A percentile compares a stretch with the other conserved stretches of the same genome.
phyloP scores from a whole-genome alignment of 2,888 invertebrate genomes.

The Stictocephala bisonia region DNA sequence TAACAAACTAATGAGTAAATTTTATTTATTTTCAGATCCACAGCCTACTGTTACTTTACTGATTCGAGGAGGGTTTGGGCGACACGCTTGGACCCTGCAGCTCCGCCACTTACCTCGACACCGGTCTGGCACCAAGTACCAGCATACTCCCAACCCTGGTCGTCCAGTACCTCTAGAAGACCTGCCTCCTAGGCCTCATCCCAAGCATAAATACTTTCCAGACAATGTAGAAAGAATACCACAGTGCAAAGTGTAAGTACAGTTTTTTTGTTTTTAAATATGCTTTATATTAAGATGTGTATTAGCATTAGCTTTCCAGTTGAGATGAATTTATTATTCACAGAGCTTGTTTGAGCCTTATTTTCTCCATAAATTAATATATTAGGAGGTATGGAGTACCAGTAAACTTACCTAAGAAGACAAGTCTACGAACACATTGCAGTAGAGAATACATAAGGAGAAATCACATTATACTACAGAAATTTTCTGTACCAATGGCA shows the following conservation, averaged over 20 bases:
- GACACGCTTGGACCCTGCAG: constrained; percentile 94
- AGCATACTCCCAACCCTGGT: constrained; percentile 70
- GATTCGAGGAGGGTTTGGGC: constrained; percentile 92
- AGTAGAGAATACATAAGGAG: too few relatives aligned
- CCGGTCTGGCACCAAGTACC: constrained; percentile 67
- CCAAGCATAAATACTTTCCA: constrained; percentile 81
- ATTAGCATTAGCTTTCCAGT: background rate
- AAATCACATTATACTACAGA: too few relatives aligned
- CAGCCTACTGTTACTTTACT: constrained; percentile 92
- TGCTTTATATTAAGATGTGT: constrained; percentile 9
- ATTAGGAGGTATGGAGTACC: too few relatives aligned
- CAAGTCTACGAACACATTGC: too few relatives aligned
- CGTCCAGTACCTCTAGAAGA: constrained; percentile 83
- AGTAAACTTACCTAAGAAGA: too few relatives aligned
- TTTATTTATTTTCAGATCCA: constrained; percentile 77
- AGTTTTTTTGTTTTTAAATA: too few relatives aligned
- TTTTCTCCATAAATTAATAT: too few relatives aligned
- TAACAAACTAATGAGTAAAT: too few relatives aligned
- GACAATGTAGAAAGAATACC: constrained; percentile 83
- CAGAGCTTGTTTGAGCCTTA: too few relatives aligned
- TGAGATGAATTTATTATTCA: too few relatives aligned
- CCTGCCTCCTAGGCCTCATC: constrained; percentile 73
- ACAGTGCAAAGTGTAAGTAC: constrained; percentile 81
- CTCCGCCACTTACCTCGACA: constrained; percentile 87
- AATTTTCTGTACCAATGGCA: too few relatives aligned